Conservation (phyloP, 2,888 invertebrate species). For the Phyllotreta cruciferae region DNA sequence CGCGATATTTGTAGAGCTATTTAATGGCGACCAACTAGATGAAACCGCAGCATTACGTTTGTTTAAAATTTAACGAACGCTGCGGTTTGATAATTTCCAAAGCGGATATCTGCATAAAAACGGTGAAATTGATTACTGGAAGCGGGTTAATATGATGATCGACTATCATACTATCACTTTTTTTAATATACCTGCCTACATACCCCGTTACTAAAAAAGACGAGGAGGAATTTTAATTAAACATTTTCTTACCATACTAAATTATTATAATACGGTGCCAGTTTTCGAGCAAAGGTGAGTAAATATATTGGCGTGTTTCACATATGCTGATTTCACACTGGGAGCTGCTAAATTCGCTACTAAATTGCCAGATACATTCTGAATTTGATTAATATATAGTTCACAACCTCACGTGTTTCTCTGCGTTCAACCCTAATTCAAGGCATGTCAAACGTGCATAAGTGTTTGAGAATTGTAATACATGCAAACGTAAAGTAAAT, state of each 20-base stretch:
- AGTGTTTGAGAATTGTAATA: neutral
- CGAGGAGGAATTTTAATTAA: no score
- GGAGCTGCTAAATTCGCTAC: neutral
- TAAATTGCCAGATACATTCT: slow-evolving; percentile 3
- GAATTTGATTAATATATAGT: slow-evolving; percentile 5
- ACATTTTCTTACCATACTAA: no score
- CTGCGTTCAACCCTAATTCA: slow-evolving; percentile 3
- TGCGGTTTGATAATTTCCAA: slow-evolving; percentile 3
- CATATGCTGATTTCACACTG: no score
- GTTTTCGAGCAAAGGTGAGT: no score
- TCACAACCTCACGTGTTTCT: slow-evolving; percentile 8
- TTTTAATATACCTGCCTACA: no score
- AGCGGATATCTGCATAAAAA: neutral
- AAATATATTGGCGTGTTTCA: no score
- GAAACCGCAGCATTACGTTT: slow-evolving; percentile 6
- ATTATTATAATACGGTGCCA: no score
- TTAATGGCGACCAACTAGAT: slow-evolving; percentile 8
- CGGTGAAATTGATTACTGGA: neutral
- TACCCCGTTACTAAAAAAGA: no score
- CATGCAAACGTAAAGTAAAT: no score
- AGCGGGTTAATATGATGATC: no score
- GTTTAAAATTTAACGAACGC: slow-evolving; percentile 9
- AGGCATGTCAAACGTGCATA: neutral
- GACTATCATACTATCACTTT: no score
- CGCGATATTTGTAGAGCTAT: slow-evolving; percentile 3